Conservation (phyloP, 2,888 invertebrate species). For the Drosophila monieri region DNA sequence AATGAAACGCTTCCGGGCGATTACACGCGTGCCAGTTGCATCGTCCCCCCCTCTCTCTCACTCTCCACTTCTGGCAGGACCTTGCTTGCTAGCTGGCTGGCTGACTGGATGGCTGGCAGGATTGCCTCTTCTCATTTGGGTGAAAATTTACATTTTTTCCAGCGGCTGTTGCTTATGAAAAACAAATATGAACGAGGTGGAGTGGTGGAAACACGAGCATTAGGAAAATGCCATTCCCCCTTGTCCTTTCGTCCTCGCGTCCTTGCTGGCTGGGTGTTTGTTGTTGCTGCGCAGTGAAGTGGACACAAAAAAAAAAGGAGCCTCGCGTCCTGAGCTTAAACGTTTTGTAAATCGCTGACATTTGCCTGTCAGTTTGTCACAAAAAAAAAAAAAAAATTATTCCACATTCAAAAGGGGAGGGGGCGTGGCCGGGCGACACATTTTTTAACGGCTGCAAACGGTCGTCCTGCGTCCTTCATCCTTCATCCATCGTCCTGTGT, state of each 20-base stretch:
- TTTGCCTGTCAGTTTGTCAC: conserved; percentile 73
- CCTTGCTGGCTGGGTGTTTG: conserved; percentile 40
- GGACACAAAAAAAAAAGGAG: conserved; percentile 71
- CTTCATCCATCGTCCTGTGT: neutral
- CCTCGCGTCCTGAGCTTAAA: conserved; percentile 60
- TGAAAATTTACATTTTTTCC: conserved; percentile 75
- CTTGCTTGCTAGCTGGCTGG: too few relatives aligned
- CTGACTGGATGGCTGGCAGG: neutral
- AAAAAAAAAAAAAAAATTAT: neutral
- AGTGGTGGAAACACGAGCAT: conserved; percentile 15
- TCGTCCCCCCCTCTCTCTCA: conserved; percentile 10
- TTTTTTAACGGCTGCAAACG: conserved; percentile 46
- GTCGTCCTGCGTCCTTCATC: conserved; percentile 8
- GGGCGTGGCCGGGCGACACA: conserved; percentile 33
- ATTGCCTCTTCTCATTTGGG: conserved; percentile 56
- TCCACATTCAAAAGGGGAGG: conserved; percentile 1
- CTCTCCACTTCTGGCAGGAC: neutral
- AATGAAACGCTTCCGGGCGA: conserved; percentile 71
- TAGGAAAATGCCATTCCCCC: conserved; percentile 14
- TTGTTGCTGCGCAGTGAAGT: conserved; percentile 70
- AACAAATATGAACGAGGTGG: conserved; percentile 52
- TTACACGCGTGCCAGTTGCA: conserved; percentile 71
- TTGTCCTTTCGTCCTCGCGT: conserved; percentile 1
- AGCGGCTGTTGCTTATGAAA: conserved; percentile 50
- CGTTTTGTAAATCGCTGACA: conserved; percentile 71